Percentiles rank a stretch among this genome's conserved stretches.
phyloP scores from a whole-genome alignment of 2,797 vertebrate species.

The Alca torda region DNA sequence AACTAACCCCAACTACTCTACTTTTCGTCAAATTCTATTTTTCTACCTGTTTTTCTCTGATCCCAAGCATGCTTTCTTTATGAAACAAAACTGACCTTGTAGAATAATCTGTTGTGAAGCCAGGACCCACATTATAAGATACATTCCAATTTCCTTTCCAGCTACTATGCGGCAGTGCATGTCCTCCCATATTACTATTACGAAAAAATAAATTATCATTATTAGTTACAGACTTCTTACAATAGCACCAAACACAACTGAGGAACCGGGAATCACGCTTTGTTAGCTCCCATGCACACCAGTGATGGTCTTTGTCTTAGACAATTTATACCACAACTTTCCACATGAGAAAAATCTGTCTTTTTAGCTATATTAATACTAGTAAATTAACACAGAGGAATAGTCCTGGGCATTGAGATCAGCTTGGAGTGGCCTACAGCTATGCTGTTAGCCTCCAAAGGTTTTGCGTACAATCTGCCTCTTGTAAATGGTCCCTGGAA shows the following conservation, averaged over 20 bases:
- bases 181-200: constrained; percentile 89
- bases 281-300: background rate
- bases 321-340: background rate
- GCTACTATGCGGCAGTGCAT: constrained; percentile 78
- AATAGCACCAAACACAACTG: background rate
- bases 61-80: background rate
- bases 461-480: background rate
- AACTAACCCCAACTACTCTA: background rate
- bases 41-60: background rate
- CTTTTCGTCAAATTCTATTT: background rate
- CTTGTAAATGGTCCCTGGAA: background rate
- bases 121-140: constrained; percentile 90
- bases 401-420: background rate
- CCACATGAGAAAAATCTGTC: background rate
- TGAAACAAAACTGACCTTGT: constrained; percentile 78
- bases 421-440: background rate
- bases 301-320: background rate
- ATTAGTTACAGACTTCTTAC: background rate
- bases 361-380: background rate
- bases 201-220: background rate
- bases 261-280: background rate
- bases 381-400: background rate
- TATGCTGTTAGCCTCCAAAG: background rate
- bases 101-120: constrained; percentile 78
- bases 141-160: constrained; percentile 91